Percentiles rank a stretch among this genome's conserved stretches.
Conservation (phyloP, 2,113 vertebrate species). For the Sialia sialis region DNA sequence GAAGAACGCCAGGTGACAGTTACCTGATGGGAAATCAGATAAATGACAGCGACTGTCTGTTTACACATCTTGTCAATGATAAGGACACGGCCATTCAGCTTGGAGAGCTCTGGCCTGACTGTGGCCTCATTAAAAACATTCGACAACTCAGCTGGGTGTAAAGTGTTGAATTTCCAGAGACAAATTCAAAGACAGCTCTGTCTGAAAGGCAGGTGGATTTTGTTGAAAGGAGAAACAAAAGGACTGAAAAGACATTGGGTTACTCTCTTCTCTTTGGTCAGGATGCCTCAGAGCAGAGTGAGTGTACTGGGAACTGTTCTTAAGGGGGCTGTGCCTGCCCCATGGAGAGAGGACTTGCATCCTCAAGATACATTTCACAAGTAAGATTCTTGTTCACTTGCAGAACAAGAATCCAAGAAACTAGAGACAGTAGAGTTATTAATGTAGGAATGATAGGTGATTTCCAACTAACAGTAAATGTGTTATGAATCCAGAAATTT, state of each 20-base stretch:
- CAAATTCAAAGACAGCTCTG: background rate
- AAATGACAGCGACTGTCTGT: background rate
- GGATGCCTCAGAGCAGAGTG: background rate
- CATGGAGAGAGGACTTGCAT: background rate
- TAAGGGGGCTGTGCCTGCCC: background rate
- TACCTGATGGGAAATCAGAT: slow-evolving; percentile 36
- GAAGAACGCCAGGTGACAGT: background rate
- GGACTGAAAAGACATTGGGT: background rate
- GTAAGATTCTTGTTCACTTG: background rate
- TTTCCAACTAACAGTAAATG: background rate
- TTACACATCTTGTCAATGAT: slow-evolving; percentile 24
- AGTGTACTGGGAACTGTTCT: background rate
- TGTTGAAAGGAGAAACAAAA: background rate
- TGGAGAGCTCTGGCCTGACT: background rate
- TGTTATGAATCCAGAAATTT: background rate
- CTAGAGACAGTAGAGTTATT: background rate
- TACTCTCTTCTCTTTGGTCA: background rate
- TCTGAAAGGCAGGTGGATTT: background rate
- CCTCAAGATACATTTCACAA: background rate
- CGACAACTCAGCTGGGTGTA: background rate
- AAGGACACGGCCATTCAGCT: background rate
- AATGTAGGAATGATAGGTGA: background rate
- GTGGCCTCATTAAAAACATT: slow-evolving; percentile 37
- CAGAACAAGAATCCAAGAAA: background rate
- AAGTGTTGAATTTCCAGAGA: slow-evolving; percentile 2